Evolutionary conservation across 2,888 invertebrate genomes (phyloP).

Genomic region (Cataglyphis livida): DNA sequence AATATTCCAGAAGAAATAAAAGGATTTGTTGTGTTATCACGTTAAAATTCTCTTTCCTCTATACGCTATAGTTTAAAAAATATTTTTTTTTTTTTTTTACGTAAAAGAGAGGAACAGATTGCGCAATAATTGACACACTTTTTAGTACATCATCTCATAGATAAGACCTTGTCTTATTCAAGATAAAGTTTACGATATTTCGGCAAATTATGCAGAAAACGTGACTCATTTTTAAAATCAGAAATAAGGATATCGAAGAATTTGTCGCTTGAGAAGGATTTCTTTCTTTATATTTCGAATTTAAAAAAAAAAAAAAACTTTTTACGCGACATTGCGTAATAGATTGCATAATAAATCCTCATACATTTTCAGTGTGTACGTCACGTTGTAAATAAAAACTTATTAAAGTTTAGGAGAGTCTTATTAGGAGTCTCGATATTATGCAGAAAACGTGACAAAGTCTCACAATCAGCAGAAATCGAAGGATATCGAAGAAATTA

Average conservation of each 20-base stretch:
- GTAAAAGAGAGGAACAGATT: not conserved
- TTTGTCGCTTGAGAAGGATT: slow-evolving; percentile 18
- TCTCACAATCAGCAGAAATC: not conserved
- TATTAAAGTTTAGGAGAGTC: not conserved
- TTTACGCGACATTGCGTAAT: not conserved
- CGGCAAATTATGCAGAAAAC: not conserved
- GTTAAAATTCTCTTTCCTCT: not conserved
- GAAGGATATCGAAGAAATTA: slow-evolving; percentile 30
- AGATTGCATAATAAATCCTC: not conserved
- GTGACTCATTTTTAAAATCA: slow-evolving; percentile 5
- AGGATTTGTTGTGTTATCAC: not conserved
- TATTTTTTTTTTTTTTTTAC: not conserved
- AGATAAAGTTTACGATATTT: slow-evolving; percentile 16
- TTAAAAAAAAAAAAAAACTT: not conserved
- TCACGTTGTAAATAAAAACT: not conserved
- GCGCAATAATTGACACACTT: not conserved
- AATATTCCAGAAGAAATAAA: not conserved
- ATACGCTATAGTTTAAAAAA: not conserved
- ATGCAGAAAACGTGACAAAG: slow-evolving; percentile 8
- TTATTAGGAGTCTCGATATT: not conserved
- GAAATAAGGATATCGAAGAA: slow-evolving; percentile 17
- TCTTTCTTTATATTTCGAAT: not conserved
- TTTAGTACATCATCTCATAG: not conserved
- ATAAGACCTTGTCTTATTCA: slow-evolving; percentile 15
- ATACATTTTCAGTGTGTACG: not conserved